phyloP scores from a whole-genome alignment of 2,113 vertebrate genomes.

The Gallinago undulata region DNA sequence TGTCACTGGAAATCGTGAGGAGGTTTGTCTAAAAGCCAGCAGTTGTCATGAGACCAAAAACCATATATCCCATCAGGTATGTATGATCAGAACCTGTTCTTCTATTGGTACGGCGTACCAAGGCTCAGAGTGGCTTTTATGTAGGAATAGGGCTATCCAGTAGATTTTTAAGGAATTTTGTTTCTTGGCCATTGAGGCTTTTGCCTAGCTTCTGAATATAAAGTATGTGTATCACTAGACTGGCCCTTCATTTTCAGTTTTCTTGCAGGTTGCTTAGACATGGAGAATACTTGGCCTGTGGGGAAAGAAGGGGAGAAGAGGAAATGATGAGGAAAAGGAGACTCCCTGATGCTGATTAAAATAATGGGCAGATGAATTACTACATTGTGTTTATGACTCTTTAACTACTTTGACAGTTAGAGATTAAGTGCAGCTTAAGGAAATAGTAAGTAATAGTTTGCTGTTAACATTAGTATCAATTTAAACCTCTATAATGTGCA shows the following conservation, averaged over 20 bases:
- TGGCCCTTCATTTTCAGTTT: constrained; percentile 28
- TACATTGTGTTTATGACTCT: background rate
- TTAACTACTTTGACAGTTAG: constrained; percentile 21
- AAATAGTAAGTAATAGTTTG: constrained; percentile 41
- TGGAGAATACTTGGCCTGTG: constrained; percentile 11
- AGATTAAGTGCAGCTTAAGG: constrained; percentile 25
- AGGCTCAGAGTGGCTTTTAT: background rate
- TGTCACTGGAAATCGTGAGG: background rate
- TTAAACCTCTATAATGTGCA: background rate
- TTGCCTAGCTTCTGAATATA: background rate
- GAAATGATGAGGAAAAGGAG: constrained; percentile 27
- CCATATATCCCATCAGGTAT: background rate
- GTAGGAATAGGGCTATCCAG: background rate
- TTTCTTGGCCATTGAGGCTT: background rate
- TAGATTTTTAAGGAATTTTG: background rate
- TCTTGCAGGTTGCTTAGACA: constrained; percentile 7
- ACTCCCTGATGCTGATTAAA: constrained; percentile 21
- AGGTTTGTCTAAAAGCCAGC: background rate
- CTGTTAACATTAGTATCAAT: background rate
- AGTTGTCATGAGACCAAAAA: background rate
- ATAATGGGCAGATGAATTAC: constrained; percentile 10
- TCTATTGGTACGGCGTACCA: background rate
- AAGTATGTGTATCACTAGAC: background rate
- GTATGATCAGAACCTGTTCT: background rate
- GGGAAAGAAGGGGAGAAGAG: constrained; percentile 25